phyloP scores from a whole-genome alignment of 2,888 invertebrate species.

The Aleiodes leptofemur region DNA sequence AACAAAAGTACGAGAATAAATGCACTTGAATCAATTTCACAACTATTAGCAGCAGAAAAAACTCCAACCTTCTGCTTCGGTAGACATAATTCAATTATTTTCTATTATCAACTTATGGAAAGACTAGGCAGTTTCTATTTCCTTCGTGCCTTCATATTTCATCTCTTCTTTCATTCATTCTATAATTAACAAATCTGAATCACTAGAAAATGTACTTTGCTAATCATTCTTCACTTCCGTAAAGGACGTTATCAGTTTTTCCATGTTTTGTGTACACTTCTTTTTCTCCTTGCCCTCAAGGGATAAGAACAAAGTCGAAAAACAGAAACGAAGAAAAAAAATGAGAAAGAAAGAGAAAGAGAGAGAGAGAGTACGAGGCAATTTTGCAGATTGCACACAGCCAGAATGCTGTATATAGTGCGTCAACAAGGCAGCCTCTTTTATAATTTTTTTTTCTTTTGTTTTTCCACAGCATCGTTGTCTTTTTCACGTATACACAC shows the following conservation, averaged over 20 bases:
- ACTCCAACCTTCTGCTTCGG: no score
- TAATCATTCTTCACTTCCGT: constrained; percentile 18
- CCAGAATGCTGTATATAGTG: constrained; percentile 43
- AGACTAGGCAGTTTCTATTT: not conserved
- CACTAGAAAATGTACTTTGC: constrained; percentile 19
- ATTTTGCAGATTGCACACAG: constrained; percentile 56
- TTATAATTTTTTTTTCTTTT: constrained; percentile 26
- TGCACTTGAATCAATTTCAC: no score
- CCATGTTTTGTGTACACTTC: not conserved
- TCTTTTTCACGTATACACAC: not conserved
- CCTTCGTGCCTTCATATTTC: not conserved
- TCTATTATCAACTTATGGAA: no score
- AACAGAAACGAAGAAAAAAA: not conserved
- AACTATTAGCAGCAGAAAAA: no score
- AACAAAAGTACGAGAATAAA: no score
- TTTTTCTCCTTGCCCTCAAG: constrained; percentile 31
- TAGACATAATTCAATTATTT: no score
- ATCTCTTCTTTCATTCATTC: no score
- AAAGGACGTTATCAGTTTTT: not conserved
- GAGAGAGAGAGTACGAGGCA: constrained; percentile 43
- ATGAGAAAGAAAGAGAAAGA: not conserved
- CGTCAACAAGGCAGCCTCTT: constrained; percentile 34
- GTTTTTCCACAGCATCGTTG: constrained; percentile 25
- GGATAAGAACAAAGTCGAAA: constrained; percentile 32
- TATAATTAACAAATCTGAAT: not conserved